These are phyloP conservation scores for Aphaenogaster ashmeadi DNA, from an alignment of 1,140 invertebrate genomes.

Conservation along the genomic window DNA sequence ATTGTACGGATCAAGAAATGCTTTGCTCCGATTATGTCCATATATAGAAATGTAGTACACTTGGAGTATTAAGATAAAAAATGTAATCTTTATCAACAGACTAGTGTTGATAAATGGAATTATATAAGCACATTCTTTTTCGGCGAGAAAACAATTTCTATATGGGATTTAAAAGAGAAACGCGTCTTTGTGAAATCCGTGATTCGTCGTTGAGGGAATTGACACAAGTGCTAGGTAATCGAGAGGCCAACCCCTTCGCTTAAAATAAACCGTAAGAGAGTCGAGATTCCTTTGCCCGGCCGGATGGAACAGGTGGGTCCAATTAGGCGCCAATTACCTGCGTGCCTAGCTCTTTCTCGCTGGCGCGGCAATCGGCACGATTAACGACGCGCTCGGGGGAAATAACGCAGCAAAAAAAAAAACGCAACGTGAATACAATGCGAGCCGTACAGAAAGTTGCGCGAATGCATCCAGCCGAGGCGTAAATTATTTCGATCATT, in stretches of 20 bases:
- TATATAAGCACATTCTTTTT: background rate
- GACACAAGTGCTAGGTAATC: slow-evolving; percentile 25
- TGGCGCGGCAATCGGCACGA: slow-evolving; percentile 40
- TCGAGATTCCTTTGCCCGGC: slow-evolving; percentile 53
- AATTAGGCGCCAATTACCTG: slow-evolving; percentile 81
- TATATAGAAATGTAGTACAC: background rate
- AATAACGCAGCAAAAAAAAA: slow-evolving; percentile 39
- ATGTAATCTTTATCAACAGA: background rate
- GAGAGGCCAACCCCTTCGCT: slow-evolving; percentile 32
- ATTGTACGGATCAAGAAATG: background rate
- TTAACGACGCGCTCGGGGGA: slow-evolving; percentile 37
- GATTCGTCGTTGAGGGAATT: slow-evolving; percentile 20
- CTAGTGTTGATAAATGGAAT: background rate
- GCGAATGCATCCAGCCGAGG: slow-evolving; percentile 21
- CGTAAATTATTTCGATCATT: slow-evolving; percentile 60
- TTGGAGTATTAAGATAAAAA: background rate
- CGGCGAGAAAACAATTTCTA: background rate
- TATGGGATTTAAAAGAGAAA: background rate
- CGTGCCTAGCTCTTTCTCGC: slow-evolving; percentile 78
- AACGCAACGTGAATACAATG: slow-evolving; percentile 27
- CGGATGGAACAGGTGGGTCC: slow-evolving; percentile 78
- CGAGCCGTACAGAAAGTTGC: slow-evolving; percentile 48
- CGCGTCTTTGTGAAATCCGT: background rate
- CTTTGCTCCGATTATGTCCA: background rate
- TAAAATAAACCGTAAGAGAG: slow-evolving; percentile 63